These are phyloP conservation scores for Pelecanoides urinatrix DNA, from an alignment of 2,113 vertebrate species.

Conservation along the genomic window DNA sequence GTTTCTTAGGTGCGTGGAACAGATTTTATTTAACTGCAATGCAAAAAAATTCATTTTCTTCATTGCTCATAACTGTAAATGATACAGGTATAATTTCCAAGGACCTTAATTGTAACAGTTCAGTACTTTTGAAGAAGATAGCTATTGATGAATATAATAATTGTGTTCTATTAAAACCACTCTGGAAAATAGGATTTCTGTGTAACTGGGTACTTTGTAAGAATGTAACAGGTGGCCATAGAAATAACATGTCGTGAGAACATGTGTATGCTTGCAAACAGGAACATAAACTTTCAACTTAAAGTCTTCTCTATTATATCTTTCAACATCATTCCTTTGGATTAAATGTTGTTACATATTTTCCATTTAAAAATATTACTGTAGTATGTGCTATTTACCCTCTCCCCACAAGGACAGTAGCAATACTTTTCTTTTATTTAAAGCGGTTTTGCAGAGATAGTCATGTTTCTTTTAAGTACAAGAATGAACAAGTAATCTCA, in stretches of 20 bases:
- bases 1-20: background rate
- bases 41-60: background rate
- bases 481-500: background rate
- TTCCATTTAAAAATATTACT: background rate
- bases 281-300: background rate
- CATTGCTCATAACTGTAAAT: background rate
- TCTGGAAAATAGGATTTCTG: background rate
- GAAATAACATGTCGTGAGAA: background rate
- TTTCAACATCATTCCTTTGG: background rate
- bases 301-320: background rate
- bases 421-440: background rate
- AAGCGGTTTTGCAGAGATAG: background rate
- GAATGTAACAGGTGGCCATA: background rate
- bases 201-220: background rate
- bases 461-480: background rate
- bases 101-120: background rate
- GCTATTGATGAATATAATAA: background rate
- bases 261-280: background rate
- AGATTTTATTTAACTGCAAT: background rate
- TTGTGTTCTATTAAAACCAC: background rate
- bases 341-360: background rate
- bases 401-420: background rate
- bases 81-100: background rate
- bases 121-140: background rate
- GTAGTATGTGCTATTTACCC: background rate